A percentile compares a stretch with the other conserved stretches of the same genome.
These are phyloP conservation scores for Eudyptes chrysolophus DNA, from an alignment of 2,113 vertebrate genomes.

Conservation along the genomic window DNA sequence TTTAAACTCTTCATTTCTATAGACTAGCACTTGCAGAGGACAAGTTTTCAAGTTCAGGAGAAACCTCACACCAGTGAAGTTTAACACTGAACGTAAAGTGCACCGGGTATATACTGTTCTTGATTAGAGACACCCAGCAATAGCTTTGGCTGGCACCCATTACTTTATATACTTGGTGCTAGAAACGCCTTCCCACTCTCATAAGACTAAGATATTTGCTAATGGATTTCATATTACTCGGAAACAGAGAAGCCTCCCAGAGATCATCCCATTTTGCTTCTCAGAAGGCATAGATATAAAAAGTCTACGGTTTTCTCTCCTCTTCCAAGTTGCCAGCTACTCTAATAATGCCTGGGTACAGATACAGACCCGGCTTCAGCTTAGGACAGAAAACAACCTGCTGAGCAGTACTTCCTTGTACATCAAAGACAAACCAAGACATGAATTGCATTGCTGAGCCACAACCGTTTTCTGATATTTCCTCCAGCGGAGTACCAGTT, in stretches of 20 bases:
- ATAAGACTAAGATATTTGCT: background rate
- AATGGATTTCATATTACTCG: background rate
- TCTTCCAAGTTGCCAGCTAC: background rate
- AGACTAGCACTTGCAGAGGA: background rate
- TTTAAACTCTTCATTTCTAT: background rate
- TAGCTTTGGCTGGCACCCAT: background rate
- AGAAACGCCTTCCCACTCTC: background rate
- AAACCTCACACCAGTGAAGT: background rate
- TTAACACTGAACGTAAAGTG: background rate
- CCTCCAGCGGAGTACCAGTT: rapidly evolving
- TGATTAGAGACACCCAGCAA: background rate
- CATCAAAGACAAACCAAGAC: background rate
- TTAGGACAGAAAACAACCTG: background rate
- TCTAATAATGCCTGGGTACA: background rate
- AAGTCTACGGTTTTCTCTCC: background rate
- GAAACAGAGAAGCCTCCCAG: background rate
- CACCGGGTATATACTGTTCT: background rate
- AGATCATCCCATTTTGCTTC: background rate
- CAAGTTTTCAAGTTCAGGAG: background rate
- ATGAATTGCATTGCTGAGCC: rapidly evolving
- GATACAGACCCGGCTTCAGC: background rate
- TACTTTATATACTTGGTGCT: no score
- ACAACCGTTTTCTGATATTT: background rate
- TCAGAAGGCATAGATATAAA: background rate
- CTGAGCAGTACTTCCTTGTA: background rate